These are phyloP conservation scores for Ruditapes philippinarum DNA, from an alignment of 1,140 invertebrate genomes.

Conservation along the genomic window DNA sequence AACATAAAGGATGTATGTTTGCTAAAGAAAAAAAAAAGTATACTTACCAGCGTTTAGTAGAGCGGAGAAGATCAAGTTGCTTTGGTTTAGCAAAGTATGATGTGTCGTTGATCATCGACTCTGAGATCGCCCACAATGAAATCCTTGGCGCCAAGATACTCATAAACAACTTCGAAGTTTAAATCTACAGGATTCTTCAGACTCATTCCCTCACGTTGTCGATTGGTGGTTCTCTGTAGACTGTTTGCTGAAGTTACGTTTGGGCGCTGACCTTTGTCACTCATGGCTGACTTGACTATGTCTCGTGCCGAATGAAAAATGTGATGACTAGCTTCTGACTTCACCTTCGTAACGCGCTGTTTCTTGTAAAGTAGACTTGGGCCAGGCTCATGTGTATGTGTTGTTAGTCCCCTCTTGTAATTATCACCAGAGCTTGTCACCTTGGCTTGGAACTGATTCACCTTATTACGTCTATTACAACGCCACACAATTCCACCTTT, in stretches of 20 bases:
- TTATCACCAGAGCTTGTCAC: too few relatives aligned
- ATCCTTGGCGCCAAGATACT: neutral
- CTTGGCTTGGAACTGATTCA: too few relatives aligned
- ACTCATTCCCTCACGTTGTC: neutral
- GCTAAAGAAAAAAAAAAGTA: too few relatives aligned
- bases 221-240: neutral
- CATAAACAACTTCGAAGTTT: neutral
- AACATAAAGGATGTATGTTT: too few relatives aligned
- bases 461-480: too few relatives aligned
- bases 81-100: slow-evolving; percentile 38
- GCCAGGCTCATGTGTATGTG: neutral
- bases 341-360: neutral
- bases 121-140: slow-evolving; percentile 41
- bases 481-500: too few relatives aligned
- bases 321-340: neutral
- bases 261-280: neutral
- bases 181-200: neutral
- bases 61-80: slow-evolving; percentile 13
- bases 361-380: slow-evolving; percentile 7
- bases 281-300: neutral
- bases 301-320: neutral
- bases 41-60: slow-evolving; percentile 31
- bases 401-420: too few relatives aligned
- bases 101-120: slow-evolving; percentile 35
- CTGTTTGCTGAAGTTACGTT: neutral